Evolutionary conservation across 2,888 invertebrate genomes (phyloP), one percentile per base, ranked within the genome.

Genomic region (Chaetogeoica ovagalla): DNA sequence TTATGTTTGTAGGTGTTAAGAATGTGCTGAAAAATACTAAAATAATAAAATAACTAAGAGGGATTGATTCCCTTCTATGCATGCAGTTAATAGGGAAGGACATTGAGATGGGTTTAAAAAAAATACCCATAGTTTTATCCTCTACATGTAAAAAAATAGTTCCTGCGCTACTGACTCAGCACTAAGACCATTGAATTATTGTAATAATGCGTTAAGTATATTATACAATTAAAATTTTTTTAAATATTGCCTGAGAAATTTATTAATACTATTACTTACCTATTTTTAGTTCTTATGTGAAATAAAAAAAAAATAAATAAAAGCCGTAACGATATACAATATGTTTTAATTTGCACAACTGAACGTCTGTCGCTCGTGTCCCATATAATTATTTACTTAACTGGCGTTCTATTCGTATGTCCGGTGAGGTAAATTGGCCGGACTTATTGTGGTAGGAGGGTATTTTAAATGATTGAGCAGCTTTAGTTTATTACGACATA

Each of bases 401-500:
- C 52, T 39, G 62, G 21, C 70, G 48, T 55, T 70, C 70, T 79
- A 57, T 79, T 79, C 69, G 69, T 77, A 63, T 79, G 79, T 70
- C 70, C 70, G 79, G 70, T 39, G 19, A 55, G 63, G 55, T 63
- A 63, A 70, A 79, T 79, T 79, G 70, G 71, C 70, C 23, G 13
- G 55, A 70, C 52, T 59, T 59, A 55, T 55, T 19, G 43, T 69
- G 6, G 79, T 79, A 79, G 70, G 70, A 70, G 79, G 62, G 62
- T 55, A 37, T 70, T 70, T 79, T 79, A 70, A 79, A 71, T 71
- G 79, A 55, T 79, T 79, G 79, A 55, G 15, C 63, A 70, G 70
- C 62, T 79, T 79, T 63, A 70, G 69, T 79, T 79, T 79, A 79
- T 79, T 79, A 62, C 59, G 52, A 69, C 77, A 69, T 52, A 62